phyloP scores from a whole-genome alignment of 2,113 vertebrate species.

The Aythya baeri region DNA sequence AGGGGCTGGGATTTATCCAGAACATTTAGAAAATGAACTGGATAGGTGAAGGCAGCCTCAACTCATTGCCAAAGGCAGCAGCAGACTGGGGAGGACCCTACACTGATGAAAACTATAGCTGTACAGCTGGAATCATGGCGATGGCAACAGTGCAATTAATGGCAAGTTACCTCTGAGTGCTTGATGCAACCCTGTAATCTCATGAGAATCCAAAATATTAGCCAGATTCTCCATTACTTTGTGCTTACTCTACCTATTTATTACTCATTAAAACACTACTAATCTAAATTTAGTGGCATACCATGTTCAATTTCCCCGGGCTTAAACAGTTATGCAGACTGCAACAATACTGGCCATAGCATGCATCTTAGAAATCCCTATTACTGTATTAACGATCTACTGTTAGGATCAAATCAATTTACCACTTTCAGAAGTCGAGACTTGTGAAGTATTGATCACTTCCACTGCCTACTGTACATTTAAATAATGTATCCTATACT shows the following conservation, averaged over 20 bases:
- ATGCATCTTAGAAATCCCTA: not conserved
- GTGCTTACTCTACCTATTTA: not conserved
- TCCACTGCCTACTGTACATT: conserved; percentile 57
- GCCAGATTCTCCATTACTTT: not conserved
- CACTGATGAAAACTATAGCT: not conserved
- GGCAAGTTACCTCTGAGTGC: not conserved
- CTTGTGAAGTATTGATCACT: conserved; percentile 45
- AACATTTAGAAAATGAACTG: not conserved
- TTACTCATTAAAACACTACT: not conserved
- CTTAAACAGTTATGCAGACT: not conserved
- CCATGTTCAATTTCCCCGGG: not conserved
- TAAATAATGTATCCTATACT: conserved; percentile 60
- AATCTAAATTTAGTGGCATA: not conserved
- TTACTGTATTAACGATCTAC: not conserved
- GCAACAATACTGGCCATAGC: not conserved
- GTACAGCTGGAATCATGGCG: not conserved
- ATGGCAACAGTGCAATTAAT: not conserved
- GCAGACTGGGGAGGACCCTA: not conserved
- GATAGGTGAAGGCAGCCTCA: not conserved
- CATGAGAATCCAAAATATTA: not conserved
- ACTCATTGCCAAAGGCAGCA: not conserved
- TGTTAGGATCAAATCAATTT: not conserved
- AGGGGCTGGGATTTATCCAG: not conserved
- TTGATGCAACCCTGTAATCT: not conserved
- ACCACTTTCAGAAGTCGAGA: not conserved